Evolutionary conservation across 2,888 invertebrate genomes (phyloP).

Genomic region (Xanthostigma xanthostigma): DNA sequence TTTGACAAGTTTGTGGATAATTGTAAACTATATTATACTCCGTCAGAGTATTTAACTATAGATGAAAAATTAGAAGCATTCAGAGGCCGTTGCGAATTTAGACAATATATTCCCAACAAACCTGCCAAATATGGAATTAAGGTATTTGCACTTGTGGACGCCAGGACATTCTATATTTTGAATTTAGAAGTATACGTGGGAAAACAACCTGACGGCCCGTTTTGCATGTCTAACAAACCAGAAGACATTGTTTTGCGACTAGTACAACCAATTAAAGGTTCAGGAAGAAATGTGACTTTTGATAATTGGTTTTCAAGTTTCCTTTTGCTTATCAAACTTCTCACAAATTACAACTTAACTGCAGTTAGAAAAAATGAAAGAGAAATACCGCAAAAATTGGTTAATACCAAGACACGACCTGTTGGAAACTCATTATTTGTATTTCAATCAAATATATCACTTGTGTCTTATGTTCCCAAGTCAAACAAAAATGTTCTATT

Average conservation of each 20-base stretch:
- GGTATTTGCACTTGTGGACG: slow-evolving; percentile 15
- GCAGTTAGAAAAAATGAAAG: too few relatives aligned
- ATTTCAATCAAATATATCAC: too few relatives aligned
- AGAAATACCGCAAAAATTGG: too few relatives aligned
- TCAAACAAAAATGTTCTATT: too few relatives aligned
- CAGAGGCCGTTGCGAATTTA: slow-evolving; percentile 15
- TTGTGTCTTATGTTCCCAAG: too few relatives aligned
- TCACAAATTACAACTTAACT: too few relatives aligned
- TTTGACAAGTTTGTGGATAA: slow-evolving; percentile 16
- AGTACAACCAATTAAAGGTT: slow-evolving; percentile 10
- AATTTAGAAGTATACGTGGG: slow-evolving; percentile 16
- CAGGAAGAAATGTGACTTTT: slow-evolving; percentile 16
- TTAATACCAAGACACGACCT: too few relatives aligned
- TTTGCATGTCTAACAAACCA: slow-evolving; percentile 8
- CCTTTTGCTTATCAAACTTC: too few relatives aligned
- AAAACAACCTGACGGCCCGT: slow-evolving; percentile 16
- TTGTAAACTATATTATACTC: slow-evolving; percentile 12
- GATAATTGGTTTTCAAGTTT: slow-evolving; percentile 8
- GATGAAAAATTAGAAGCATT: slow-evolving; percentile 16
- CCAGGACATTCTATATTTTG: slow-evolving; percentile 14
- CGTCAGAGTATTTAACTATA: slow-evolving; percentile 14
- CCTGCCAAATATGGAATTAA: slow-evolving; percentile 17
- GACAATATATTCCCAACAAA: slow-evolving; percentile 18
- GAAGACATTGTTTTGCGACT: slow-evolving; percentile 13
- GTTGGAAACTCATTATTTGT: too few relatives aligned